Conservation (phyloP, 2,797 vertebrate genomes). For the Jordanella pulchra region DNA sequence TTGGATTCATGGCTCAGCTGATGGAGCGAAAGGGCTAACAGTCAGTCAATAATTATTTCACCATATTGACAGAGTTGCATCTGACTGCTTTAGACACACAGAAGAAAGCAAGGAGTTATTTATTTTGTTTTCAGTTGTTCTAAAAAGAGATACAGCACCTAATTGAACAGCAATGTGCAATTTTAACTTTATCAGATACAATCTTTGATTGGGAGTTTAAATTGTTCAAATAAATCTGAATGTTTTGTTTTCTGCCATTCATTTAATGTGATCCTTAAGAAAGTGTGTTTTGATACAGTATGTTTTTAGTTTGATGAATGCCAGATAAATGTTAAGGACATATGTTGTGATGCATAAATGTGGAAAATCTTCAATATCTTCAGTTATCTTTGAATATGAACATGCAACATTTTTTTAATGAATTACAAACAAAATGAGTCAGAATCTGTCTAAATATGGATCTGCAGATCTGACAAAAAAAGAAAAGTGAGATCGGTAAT, state of each 20-base stretch:
- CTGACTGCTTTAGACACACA: too few relatives aligned
- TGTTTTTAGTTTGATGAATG: too few relatives aligned
- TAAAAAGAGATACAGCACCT: too few relatives aligned
- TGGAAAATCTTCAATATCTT: neutral
- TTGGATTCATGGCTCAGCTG: fast-evolving
- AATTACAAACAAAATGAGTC: too few relatives aligned
- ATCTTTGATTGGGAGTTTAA: neutral
- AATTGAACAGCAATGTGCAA: too few relatives aligned
- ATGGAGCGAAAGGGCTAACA: neutral
- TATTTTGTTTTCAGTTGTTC: neutral
- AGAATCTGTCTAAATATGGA: neutral
- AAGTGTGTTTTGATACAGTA: too few relatives aligned
- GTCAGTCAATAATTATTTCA: too few relatives aligned
- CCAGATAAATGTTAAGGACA: neutral
- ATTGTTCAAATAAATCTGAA: neutral
- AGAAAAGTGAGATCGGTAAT: too few relatives aligned
- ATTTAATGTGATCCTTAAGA: neutral
- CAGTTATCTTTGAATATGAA: neutral
- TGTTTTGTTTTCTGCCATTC: neutral
- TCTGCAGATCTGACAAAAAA: neutral
- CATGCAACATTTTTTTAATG: too few relatives aligned
- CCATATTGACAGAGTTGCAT: too few relatives aligned
- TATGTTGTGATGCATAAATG: neutral
- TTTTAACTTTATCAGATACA: neutral
- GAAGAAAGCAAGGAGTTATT: neutral